Conservation (phyloP, 2,797 vertebrate genomes). For the Platalea minor region DNA sequence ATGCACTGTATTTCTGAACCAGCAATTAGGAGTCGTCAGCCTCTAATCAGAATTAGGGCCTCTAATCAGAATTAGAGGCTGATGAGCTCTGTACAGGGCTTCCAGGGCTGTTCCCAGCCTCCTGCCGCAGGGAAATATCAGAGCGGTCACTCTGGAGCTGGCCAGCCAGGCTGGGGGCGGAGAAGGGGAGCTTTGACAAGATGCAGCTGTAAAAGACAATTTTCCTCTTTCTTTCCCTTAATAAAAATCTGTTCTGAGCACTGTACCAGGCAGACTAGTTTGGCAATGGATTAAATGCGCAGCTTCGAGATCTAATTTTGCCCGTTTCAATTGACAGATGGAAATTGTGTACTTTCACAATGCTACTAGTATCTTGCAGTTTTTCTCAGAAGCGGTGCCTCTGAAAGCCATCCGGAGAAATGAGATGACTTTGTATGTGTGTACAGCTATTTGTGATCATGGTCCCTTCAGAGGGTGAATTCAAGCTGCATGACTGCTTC, state of each 20-base stretch:
- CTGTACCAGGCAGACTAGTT: background rate
- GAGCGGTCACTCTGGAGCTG: background rate
- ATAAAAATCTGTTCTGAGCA: constrained; percentile 1
- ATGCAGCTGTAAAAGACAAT: constrained; percentile 50
- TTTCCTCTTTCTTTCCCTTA: constrained; percentile 11
- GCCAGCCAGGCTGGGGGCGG: background rate
- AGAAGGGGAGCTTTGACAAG: background rate
- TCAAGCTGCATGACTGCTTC: background rate
- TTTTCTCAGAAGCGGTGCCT: background rate
- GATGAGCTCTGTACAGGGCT: constrained; percentile 5
- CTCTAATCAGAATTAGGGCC: background rate
- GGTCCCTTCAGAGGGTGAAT: background rate
- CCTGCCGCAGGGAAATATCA: background rate
- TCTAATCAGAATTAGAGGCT: background rate
- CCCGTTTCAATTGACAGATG: constrained; percentile 42
- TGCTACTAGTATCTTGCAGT: background rate
- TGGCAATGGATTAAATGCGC: constrained; percentile 29
- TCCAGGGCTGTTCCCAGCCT: background rate
- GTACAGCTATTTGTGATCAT: background rate
- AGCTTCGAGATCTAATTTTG: constrained; percentile 1
- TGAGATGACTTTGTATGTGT: background rate
- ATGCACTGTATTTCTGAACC: background rate
- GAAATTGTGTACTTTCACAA: constrained; percentile 15
- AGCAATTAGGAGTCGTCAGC: background rate
- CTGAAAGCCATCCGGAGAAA: background rate